Percentiles rank a stretch among this genome's conserved stretches.
phyloP scores from a whole-genome alignment of 1,140 invertebrate genomes.

The silkworm (Bombyx mori) region ASM3026992v2 NC_085134.1:777001-777500 shows the following conservation, averaged over 20 bases:
- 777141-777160: slow-evolving; percentile 51
- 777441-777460: too few relatives aligned
- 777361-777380: too few relatives aligned
- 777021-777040: slow-evolving; percentile 19
- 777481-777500: too few relatives aligned
- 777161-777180: slow-evolving; percentile 55
- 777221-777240: slow-evolving; percentile 48
- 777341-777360: too few relatives aligned
- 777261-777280: slow-evolving; percentile 39
- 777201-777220: slow-evolving; percentile 44
- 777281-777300: slow-evolving; percentile 35
- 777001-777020: slow-evolving; percentile 6
- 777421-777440: too few relatives aligned
- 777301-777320: slow-evolving; percentile 24
- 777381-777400: too few relatives aligned
- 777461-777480: too few relatives aligned
- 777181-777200: slow-evolving; percentile 38
- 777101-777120: slow-evolving; percentile 21
- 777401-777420: too few relatives aligned
- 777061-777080: slow-evolving; percentile 6
- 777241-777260: slow-evolving; percentile 50
- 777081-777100: background rate
- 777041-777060: slow-evolving; percentile 14
- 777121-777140: slow-evolving; percentile 51
- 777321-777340: too few relatives aligned